Evolutionary conservation across 2,888 invertebrate genomes (phyloP), one percentile per base, ranked within the genome.

Genomic region (Toxonevra muliebris): DNA sequence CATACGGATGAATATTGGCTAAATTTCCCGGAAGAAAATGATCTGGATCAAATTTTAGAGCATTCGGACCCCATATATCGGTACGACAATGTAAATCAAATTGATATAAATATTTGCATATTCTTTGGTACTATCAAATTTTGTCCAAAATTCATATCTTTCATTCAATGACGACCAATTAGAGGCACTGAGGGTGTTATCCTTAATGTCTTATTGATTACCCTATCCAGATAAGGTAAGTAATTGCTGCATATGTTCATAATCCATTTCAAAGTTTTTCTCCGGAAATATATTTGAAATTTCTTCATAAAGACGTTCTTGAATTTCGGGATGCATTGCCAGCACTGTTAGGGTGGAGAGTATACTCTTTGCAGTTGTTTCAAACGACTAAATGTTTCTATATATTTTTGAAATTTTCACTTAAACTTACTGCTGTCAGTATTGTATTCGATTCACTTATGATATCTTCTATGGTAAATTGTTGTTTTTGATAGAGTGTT

Each of bases 181-280:
- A 78, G 2, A 0, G 77, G 78, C 53, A 76, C 61, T 9, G 78
- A 63, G 17, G 78, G 73, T 17, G 70, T 66, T 19, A 79, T 60
- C 17, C 78, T 70, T 15, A 79, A 50, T 0, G 76, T 74, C 68
- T 79, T 77, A 54, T 76, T 75, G 40, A 79, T 68, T 7, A 78
- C 66, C 75, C 76, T 76, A 59, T 78, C 77, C 65, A 77, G 65
- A 64, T 78, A 78, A 8, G 74, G 73, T n/a, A 77, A n/a, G n/a
- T n/a, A 77, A 62, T 50, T 76, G 72, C 4, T 73, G 50, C 15
- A 75, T 62, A 45, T 77, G 69, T 9, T 73, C 71, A 45, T 68
- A 74, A 0, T 66, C 58, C 41, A 76, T 61, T 52, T 73, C 60
- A 50, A 69, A 72, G 7, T 71, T 63, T 41, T 75, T 73, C 1